phyloP scores from a whole-genome alignment of 2,888 invertebrate genomes.

The Drosophila mercatorum region DNA sequence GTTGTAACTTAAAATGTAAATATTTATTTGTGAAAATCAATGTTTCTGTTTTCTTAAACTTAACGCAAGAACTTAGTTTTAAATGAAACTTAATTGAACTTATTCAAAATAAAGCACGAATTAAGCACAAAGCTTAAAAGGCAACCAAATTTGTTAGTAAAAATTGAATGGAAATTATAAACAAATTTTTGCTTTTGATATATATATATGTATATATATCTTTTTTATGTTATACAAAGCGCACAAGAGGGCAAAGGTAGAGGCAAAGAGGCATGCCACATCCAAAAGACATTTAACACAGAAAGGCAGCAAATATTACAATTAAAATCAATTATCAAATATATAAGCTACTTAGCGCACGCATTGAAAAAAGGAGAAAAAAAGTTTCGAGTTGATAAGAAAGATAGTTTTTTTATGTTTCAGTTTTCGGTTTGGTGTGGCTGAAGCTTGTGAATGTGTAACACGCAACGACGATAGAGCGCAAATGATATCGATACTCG shows the following conservation, averaged over 20 bases:
- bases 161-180: constrained; percentile 48
- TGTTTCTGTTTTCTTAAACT: constrained; percentile 41
- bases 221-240: constrained; percentile 54
- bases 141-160: constrained; percentile 73
- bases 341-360: constrained; percentile 19
- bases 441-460: constrained; percentile 28
- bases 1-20: constrained; percentile 60
- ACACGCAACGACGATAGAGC: constrained; percentile 53
- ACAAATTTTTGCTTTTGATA: constrained; percentile 28
- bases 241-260: constrained; percentile 48
- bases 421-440: background rate
- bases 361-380: constrained; percentile 21
- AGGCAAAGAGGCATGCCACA: constrained; percentile 54
- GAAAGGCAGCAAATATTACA: constrained; percentile 46
- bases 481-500: background rate
- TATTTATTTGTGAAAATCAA: constrained; percentile 20
- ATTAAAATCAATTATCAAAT: constrained; percentile 8
- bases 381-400: constrained; percentile 16
- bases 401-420: constrained; percentile 24
- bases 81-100: constrained; percentile 62
- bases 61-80: constrained; percentile 47
- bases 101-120: constrained; percentile 58
- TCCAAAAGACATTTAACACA: constrained; percentile 55
- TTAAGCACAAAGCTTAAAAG: constrained; percentile 71
- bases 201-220: constrained; percentile 15